Percentiles rank a stretch among this genome's conserved stretches.
Conservation (phyloP, 2,797 vertebrate genomes). For the Gobionotothen gibberifrons region DNA sequence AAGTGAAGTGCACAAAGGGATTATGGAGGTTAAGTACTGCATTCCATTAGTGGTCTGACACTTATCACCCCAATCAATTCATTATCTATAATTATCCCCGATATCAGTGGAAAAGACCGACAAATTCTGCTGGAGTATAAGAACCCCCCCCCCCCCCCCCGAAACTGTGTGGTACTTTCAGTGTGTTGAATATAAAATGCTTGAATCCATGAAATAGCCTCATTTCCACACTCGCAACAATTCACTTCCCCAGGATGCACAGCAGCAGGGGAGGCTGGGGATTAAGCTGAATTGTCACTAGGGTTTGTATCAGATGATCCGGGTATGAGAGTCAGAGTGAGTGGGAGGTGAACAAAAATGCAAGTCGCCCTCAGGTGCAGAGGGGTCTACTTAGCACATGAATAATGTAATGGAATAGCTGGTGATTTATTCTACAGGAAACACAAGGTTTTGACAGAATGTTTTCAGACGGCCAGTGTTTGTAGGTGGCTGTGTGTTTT, state of each 20-base stretch:
- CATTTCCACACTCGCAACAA: slow-evolving; percentile 49
- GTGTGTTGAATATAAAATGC: slow-evolving; percentile 37
- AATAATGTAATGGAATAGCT: slow-evolving; percentile 71
- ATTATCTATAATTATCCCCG: slow-evolving; percentile 78
- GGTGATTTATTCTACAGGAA: slow-evolving; percentile 71
- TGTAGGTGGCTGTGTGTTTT: slow-evolving; percentile 49
- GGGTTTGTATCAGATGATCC: slow-evolving; percentile 60
- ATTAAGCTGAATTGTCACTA: slow-evolving; percentile 63
- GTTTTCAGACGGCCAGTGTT: slow-evolving; percentile 45
- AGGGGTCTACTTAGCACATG: slow-evolving; percentile 68
- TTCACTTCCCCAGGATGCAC: slow-evolving; percentile 49
- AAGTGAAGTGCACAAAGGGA: slow-evolving; percentile 75
- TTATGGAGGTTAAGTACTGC: slow-evolving; percentile 77
- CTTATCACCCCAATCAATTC: slow-evolving; percentile 76
- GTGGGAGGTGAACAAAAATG: slow-evolving; percentile 55
- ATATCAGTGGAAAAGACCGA: slow-evolving; percentile 62
- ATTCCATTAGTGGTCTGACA: slow-evolving; percentile 81
- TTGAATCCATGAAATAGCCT: slow-evolving; percentile 44
- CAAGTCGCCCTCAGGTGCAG: slow-evolving; percentile 64
- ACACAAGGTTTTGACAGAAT: slow-evolving; percentile 61
- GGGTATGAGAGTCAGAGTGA: slow-evolving; percentile 47
- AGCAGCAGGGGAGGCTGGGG: slow-evolving; percentile 44
- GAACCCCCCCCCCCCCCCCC: slow-evolving; percentile 6
- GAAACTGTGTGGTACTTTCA: not conserved
- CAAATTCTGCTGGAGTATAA: slow-evolving; percentile 36